Evolutionary conservation across 2,797 vertebrate species (phyloP).

Genomic region (Rhinogobio ventralis): DNA sequence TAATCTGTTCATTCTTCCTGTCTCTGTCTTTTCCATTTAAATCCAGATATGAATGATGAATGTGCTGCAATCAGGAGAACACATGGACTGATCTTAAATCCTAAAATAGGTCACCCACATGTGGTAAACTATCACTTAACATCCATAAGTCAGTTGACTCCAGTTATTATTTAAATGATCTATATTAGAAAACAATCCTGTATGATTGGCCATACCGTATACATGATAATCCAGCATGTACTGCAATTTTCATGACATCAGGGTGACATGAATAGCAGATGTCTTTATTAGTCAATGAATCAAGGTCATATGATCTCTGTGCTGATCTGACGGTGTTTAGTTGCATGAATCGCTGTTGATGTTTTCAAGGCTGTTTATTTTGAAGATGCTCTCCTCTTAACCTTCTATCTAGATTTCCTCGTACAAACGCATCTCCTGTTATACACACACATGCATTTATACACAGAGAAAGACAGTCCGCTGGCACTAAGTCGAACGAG

Average conservation of each 20-base stretch:
- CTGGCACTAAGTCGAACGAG: conserved; percentile 32
- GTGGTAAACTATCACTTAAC: conserved; percentile 50
- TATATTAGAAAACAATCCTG: not conserved
- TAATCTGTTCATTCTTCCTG: conserved; percentile 27
- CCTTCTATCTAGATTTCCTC: conserved; percentile 22
- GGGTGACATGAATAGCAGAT: conserved; percentile 20
- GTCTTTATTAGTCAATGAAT: conserved; percentile 43
- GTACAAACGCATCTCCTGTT: conserved; percentile 29
- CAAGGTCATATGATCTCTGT: conserved; percentile 53
- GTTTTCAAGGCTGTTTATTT: conserved; percentile 32
- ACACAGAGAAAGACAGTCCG: conserved; percentile 23
- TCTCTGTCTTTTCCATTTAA: not conserved
- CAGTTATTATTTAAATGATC: conserved; percentile 8
- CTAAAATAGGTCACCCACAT: conserved; percentile 45
- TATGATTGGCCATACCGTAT: not conserved
- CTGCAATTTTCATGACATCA: conserved; percentile 9
- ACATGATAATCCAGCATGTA: conserved; percentile 6
- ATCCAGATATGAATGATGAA: conserved; percentile 7
- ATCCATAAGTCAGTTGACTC: not conserved
- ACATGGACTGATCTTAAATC: not conserved
- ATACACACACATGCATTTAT: conserved; percentile 5
- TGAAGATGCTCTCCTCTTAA: conserved; percentile 10
- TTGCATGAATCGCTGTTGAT: not conserved
- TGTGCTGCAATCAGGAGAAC: conserved; percentile 11
- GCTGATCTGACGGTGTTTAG: conserved; percentile 11